Evolutionary conservation across 2,797 vertebrate species (phyloP).

Genomic region (Myotis findleyi): DNA sequence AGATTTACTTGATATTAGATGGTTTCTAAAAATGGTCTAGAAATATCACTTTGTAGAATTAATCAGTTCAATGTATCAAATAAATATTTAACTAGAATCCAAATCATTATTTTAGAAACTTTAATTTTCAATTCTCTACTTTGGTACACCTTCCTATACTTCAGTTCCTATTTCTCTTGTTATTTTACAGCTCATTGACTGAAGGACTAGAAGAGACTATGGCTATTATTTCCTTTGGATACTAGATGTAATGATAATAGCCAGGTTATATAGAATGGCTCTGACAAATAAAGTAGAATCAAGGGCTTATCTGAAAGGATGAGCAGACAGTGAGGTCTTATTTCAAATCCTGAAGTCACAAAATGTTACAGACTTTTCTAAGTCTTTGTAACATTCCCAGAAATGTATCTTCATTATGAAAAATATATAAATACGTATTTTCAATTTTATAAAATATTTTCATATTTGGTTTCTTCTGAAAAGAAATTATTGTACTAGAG

Average conservation of each 20-base stretch:
- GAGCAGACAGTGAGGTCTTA: neutral
- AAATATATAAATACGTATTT: neutral
- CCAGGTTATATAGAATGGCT: neutral
- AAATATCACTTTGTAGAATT: neutral
- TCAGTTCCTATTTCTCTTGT: neutral
- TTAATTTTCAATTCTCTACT: neutral
- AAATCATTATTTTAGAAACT: neutral
- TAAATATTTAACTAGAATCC: neutral
- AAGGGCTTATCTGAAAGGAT: neutral
- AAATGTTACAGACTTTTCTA: neutral
- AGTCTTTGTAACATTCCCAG: neutral
- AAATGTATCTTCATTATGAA: constrained; percentile 5
- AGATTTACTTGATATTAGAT: neutral
- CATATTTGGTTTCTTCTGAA: neutral
- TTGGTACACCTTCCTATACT: neutral
- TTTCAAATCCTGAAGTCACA: neutral
- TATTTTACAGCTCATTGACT: neutral
- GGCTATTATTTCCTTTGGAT: neutral
- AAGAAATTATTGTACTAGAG: constrained; percentile 33
- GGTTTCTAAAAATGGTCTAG: neutral
- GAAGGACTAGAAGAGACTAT: neutral
- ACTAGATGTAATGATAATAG: neutral
- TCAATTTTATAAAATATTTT: constrained; percentile 48
- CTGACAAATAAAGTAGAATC: neutral
- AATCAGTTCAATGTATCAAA: neutral